Percentiles rank a stretch among this genome's conserved stretches.
phyloP scores from a whole-genome alignment of 2,888 invertebrate genomes.

The Noctua janthe region DNA sequence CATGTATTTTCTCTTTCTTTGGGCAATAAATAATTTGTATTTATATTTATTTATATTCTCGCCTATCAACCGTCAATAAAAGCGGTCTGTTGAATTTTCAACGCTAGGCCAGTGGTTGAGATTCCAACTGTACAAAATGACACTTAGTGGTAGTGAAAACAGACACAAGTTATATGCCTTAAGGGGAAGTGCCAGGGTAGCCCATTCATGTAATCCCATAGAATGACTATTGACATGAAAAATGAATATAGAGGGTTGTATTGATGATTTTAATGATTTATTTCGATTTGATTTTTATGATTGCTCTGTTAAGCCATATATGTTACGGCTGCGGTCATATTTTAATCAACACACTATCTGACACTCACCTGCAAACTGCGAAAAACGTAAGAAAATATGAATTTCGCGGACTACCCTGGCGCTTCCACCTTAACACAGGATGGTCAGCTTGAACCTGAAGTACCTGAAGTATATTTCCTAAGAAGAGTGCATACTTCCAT shows the following conservation, averaged over 20 bases:
- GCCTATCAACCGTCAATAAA: neutral
- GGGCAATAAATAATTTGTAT: too few relatives aligned
- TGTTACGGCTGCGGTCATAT: neutral
- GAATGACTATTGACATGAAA: neutral
- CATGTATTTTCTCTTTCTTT: too few relatives aligned
- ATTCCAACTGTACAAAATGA: neutral
- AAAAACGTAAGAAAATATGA: neutral
- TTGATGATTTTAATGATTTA: too few relatives aligned
- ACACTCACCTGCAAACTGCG: neutral
- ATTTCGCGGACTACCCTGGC: too few relatives aligned
- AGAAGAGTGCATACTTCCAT: neutral
- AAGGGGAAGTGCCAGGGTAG: neutral
- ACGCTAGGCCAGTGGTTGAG: neutral
- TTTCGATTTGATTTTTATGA: too few relatives aligned
- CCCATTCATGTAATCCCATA: neutral
- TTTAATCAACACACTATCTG: neutral
- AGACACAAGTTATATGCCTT: too few relatives aligned
- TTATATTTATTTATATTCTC: neutral
- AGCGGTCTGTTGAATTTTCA: neutral
- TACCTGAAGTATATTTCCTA: neutral
- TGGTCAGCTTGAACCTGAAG: neutral
- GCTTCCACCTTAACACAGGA: neutral
- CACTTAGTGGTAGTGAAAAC: too few relatives aligned
- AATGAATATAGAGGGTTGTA: too few relatives aligned
- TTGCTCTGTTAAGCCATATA: too few relatives aligned